Conservation (phyloP, 2,888 invertebrate species). For the Drosophila testacea region DNA sequence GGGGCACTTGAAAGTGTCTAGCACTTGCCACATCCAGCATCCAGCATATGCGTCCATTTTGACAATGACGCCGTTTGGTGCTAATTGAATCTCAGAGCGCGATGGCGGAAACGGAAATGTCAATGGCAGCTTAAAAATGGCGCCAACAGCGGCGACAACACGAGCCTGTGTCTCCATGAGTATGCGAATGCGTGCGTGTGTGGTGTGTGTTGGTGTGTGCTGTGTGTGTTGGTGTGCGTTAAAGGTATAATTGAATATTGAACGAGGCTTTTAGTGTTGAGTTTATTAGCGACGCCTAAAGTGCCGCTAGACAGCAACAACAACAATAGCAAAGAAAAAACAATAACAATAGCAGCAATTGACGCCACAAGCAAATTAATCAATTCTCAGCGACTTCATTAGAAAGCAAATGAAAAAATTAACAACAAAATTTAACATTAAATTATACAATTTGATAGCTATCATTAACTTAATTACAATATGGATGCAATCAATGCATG, state of each 20-base stretch:
- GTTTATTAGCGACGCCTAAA: slow-evolving; percentile 74
- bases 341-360: slow-evolving; percentile 26
- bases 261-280: slow-evolving; percentile 78
- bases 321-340: background rate
- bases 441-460: slow-evolving; percentile 26
- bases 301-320: slow-evolving; percentile 49
- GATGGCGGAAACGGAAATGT: slow-evolving; percentile 74
- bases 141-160: slow-evolving; percentile 41
- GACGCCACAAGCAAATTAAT: slow-evolving; percentile 48
- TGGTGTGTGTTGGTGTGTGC: slow-evolving; percentile 31
- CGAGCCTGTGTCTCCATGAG: slow-evolving; percentile 14
- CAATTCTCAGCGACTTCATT: slow-evolving; percentile 33
- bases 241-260: slow-evolving; percentile 75
- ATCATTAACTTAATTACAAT: slow-evolving; percentile 73
- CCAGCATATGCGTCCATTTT: slow-evolving; percentile 40
- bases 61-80: slow-evolving; percentile 64
- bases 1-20: slow-evolving; percentile 32
- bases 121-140: slow-evolving; percentile 78
- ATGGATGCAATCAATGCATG: slow-evolving; percentile 60
- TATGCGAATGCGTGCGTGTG: slow-evolving; percentile 8
- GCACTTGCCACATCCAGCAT: slow-evolving; percentile 33
- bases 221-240: slow-evolving; percentile 36
- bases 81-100: slow-evolving; percentile 71
- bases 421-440: slow-evolving; percentile 9
- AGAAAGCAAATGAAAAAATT: slow-evolving; percentile 1